Percentiles rank a stretch among this genome's conserved stretches.
Conservation (phyloP, 2,113 vertebrate species). For the Manacus vitellinus region DNA sequence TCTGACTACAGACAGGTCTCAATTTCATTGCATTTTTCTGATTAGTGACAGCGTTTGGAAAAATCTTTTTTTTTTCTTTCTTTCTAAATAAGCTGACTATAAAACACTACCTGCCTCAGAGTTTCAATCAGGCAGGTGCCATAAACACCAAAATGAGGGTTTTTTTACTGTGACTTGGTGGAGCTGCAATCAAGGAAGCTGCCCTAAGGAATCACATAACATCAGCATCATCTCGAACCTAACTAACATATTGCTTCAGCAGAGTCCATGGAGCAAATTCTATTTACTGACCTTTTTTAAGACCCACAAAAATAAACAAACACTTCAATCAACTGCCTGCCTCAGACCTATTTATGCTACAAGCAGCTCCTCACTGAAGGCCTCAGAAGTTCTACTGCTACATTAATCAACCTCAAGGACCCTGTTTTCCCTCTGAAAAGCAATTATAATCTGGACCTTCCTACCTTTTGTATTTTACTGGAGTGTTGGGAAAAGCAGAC, state of each 20-base stretch:
- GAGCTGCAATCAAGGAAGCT: neutral
- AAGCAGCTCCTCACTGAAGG: neutral
- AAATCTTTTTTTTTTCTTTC: neutral
- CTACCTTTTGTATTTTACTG: neutral
- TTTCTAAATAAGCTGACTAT: neutral
- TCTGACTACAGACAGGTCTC: neutral
- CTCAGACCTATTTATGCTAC: conserved; percentile 6
- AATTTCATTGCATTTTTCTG: neutral
- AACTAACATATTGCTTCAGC: neutral
- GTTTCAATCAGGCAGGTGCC: neutral
- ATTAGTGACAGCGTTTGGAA: neutral
- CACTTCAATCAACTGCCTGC: neutral
- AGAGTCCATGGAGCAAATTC: neutral
- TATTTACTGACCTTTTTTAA: conserved; percentile 28
- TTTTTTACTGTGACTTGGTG: neutral
- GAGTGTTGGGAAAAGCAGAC: neutral
- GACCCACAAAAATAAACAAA: conserved; percentile 26
- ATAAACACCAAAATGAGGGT: neutral
- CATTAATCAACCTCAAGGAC: conserved; percentile 9
- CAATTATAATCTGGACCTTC: neutral
- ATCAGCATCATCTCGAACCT: neutral
- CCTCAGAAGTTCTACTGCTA: neutral
- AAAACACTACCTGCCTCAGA: neutral
- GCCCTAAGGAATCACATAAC: neutral
- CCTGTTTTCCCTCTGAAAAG: neutral